A percentile compares a stretch with the other conserved stretches of the same genome.
Evolutionary conservation across 1,140 invertebrate species (phyloP).

Genomic region (Drosophila suzukii): DNA sequence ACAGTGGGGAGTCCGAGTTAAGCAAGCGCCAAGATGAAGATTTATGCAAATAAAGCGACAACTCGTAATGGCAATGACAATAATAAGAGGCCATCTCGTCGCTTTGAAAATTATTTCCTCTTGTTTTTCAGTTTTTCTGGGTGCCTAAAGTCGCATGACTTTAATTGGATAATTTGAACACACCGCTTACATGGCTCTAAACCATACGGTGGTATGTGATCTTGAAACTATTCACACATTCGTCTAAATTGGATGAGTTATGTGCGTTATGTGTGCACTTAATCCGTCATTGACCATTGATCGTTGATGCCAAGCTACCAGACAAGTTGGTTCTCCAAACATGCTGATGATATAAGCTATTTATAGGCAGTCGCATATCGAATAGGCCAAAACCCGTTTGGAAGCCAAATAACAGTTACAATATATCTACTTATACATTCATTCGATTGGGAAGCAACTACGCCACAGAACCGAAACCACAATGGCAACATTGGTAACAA

Average conservation of each 20-base stretch:
- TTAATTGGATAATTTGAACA: slow-evolving; percentile 78
- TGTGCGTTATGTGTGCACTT: slow-evolving; percentile 28
- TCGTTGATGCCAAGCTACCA: slow-evolving; percentile 1
- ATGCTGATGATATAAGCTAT: slow-evolving; percentile 56
- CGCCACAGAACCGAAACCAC: slow-evolving; percentile 46
- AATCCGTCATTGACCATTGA: slow-evolving; percentile 53
- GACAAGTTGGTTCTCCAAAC: slow-evolving; percentile 27
- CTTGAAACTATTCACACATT: slow-evolving; percentile 66
- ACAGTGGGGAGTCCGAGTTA: slow-evolving; percentile 28
- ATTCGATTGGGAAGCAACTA: slow-evolving; percentile 60
- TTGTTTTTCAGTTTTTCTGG: slow-evolving; percentile 3
- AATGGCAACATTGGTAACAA: slow-evolving; percentile 22
- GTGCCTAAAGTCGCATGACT: slow-evolving; percentile 33
- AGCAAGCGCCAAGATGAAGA: slow-evolving; percentile 58
- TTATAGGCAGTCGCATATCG: slow-evolving; percentile 29
- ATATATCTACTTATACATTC: slow-evolving; percentile 41
- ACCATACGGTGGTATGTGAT: slow-evolving; percentile 17
- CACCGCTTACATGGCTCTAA: slow-evolving; percentile 28
- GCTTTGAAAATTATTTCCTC: slow-evolving; percentile 32
- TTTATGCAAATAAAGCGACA: slow-evolving; percentile 70
- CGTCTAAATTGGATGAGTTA: slow-evolving; percentile 64
- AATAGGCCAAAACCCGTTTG: slow-evolving; percentile 55
- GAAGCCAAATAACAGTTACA: slow-evolving; percentile 67
- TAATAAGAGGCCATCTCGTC: slow-evolving; percentile 7
- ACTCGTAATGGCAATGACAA: slow-evolving; percentile 58